A percentile compares a stretch with the other conserved stretches of the same genome.
Evolutionary conservation across 2,113 vertebrate species (phyloP).

Genomic region (Malurus alboscapulatus): DNA sequence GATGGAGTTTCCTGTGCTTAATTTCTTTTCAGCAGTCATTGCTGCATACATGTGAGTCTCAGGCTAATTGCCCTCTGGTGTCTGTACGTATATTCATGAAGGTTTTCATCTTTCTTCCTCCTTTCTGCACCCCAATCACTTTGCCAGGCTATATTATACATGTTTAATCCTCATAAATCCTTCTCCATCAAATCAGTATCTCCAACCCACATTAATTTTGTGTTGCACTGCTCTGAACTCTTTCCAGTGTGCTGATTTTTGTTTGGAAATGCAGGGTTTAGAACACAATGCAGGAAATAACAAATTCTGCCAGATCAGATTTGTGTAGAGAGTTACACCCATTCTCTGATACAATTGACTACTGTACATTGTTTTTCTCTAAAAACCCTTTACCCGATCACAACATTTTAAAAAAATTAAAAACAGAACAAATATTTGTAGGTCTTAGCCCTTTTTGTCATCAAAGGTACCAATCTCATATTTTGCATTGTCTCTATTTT

Average conservation of each 20-base stretch:
- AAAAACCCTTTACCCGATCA: background rate
- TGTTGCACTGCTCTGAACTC: constrained; percentile 22
- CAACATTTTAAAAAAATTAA: background rate
- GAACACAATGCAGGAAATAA: background rate
- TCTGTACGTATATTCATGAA: constrained; percentile 31
- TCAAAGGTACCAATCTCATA: background rate
- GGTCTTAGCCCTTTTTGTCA: background rate
- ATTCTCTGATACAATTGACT: background rate
- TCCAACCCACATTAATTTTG: background rate
- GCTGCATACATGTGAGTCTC: constrained; percentile 12
- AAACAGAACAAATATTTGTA: background rate
- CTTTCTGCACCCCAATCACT: background rate
- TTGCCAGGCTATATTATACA: background rate
- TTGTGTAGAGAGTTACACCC: background rate
- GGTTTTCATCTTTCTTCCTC: background rate
- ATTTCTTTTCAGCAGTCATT: constrained; percentile 52
- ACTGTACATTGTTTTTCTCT: background rate
- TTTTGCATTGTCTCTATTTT: background rate
- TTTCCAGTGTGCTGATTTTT: constrained; percentile 10
- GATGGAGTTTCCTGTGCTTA: constrained; percentile 1
- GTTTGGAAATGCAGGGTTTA: background rate
- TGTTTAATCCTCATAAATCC: constrained; percentile 8
- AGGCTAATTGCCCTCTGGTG: constrained; percentile 50
- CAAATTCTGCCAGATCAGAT: constrained; percentile 22
- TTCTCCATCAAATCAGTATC: constrained; percentile 20